A percentile compares a stretch with the other conserved stretches of the same genome.
phyloP scores from a whole-genome alignment of 2,113 vertebrate genomes.

The Gasterosteus aculeatus region DNA sequence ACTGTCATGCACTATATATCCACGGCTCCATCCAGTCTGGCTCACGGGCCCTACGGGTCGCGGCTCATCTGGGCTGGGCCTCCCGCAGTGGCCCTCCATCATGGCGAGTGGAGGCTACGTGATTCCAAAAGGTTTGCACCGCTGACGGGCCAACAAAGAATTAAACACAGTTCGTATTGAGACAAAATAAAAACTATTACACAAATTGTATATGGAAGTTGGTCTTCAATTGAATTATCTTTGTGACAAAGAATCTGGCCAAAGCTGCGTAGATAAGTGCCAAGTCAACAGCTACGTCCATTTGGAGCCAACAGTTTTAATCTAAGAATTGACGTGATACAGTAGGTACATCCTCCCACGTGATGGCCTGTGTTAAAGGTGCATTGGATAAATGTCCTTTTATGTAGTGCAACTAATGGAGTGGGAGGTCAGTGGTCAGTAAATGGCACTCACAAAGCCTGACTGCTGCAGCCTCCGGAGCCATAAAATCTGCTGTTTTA shows the following conservation, averaged over 20 bases:
- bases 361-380: conserved; percentile 13
- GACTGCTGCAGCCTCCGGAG: conserved; percentile 45
- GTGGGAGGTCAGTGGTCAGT: conserved; percentile 65
- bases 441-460: conserved; percentile 61
- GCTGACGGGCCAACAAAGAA: background rate
- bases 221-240: background rate
- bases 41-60: conserved; percentile 17
- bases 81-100: conserved; percentile 15
- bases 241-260: background rate
- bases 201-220: background rate
- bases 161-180: background rate
- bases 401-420: conserved; percentile 70
- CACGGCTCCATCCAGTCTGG: conserved; percentile 32
- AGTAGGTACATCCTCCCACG: background rate
- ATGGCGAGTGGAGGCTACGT: background rate
- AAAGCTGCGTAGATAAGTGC: background rate
- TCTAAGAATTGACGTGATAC: background rate
- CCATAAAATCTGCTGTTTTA: conserved; percentile 64
- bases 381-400: conserved; percentile 67
- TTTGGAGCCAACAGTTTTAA: background rate
- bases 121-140: background rate
- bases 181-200: background rate
- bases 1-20: conserved; percentile 50
- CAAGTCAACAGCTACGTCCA: background rate
- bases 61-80: conserved; percentile 1